Base-by-base conservation (phyloP, 2,797 vertebrate species). In the Molossus molossus region DNA sequence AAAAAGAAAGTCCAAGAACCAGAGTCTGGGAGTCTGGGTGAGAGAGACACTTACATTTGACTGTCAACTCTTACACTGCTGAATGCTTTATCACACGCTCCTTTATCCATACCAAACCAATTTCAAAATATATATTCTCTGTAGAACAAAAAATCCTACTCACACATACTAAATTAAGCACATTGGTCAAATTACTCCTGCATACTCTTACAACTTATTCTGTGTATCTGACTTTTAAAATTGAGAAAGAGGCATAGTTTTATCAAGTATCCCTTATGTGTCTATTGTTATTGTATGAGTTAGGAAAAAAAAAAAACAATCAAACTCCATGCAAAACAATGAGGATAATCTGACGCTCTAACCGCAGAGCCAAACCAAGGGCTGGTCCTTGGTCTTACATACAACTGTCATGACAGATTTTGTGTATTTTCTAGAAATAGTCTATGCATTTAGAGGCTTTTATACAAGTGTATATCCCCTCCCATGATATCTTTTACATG, bases 11-110 rank as follows among this genome's bases (percentile, higher is more conserved):
- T 2, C 33, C 33, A 33, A 33, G 33, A 33, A 33, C 33, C 33
- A 33, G 50, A 25, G 72, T 87, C 45, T 75, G 67, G 65, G 25
- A 88, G 37, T 57, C 23, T 29, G 9, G 13, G 6, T 70, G 21
- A 87, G 58, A 94, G 17, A 40, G 50, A 90, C 90, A 50, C 33
- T 86, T 80, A 72, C 40, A 77, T 76, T 14, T 75, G 27, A 75
- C 25, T 29, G 15, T 37, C 60, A 84, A 55, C 45, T 85, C 60
- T 60, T 45, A 79, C 1, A 55, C 25, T 20, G 25, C 87, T 83
- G 33, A 80, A 79, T 40, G 45, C 10, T 81, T 48, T 45, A 90
- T 45, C 29, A 69, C 4, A 1, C 33, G 50, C 25, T 79, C 40
- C 53, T 60, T 45, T 69, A 92, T 82, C 57, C 53, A 72, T 3